A percentile compares a stretch with the other conserved stretches of the same genome.
phyloP scores from a whole-genome alignment of 2,113 vertebrate species.

The Psilopogon haemacephalus region DNA sequence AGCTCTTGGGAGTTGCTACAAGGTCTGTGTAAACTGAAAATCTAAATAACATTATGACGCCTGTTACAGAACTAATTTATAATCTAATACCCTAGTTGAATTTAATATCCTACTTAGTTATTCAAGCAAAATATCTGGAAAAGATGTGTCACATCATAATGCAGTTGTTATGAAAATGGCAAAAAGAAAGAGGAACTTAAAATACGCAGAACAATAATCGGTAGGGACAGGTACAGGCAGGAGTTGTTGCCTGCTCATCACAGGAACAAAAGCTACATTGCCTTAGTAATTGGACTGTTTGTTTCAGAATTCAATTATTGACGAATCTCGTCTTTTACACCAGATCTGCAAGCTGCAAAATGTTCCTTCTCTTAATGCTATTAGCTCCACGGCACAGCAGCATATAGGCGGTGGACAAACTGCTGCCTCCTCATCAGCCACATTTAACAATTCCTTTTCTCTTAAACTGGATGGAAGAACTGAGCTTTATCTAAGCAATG shows the following conservation, averaged over 20 bases:
- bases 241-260: constrained; percentile 57
- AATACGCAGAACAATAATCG: constrained; percentile 58
- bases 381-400: constrained; percentile 62
- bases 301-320: constrained; percentile 76
- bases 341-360: constrained; percentile 74
- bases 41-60: constrained; percentile 96
- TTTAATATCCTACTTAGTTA: constrained; percentile 93
- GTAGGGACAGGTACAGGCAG: constrained; percentile 74
- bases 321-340: constrained; percentile 71
- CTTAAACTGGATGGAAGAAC: constrained; percentile 8
- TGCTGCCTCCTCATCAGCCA: constrained; percentile 61
- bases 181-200: constrained; percentile 76
- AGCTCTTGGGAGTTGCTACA: constrained; percentile 96
- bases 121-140: constrained; percentile 86
- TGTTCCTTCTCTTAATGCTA: constrained; percentile 67
- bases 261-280: constrained; percentile 35
- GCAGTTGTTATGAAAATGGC: constrained; percentile 75
- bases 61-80: constrained; percentile 98
- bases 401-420: constrained; percentile 64
- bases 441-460: constrained; percentile 61
- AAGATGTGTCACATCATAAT: constrained; percentile 80
- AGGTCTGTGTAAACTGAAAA: constrained; percentile 92
- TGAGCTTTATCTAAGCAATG: background rate
- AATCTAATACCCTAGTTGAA: constrained; percentile 93
- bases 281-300: constrained; percentile 70